These are phyloP conservation scores for Anguilla anguilla DNA, from an alignment of 2,797 vertebrate genomes.

Conservation along the genomic window DNA sequence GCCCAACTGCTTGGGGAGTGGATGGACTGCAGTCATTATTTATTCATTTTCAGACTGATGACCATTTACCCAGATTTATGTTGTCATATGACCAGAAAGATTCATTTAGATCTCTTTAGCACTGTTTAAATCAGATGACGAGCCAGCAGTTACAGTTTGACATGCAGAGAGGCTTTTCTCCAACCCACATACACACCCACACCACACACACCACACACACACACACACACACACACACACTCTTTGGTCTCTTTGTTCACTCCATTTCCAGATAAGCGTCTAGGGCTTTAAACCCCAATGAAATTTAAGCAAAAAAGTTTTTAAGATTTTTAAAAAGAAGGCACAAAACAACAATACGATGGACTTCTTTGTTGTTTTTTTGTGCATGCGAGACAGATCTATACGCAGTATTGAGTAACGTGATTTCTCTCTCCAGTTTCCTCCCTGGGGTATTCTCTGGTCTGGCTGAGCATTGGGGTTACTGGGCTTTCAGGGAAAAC, in stretches of 20 bases:
- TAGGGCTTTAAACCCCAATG: background rate
- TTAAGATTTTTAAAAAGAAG: background rate
- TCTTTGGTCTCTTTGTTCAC: background rate
- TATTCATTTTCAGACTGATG: background rate
- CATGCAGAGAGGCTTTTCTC: background rate
- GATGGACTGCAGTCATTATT: background rate
- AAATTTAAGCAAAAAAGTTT: background rate
- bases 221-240: background rate
- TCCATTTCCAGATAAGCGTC: background rate
- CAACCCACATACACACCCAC: background rate
- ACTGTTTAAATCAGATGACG: background rate
- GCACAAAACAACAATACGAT: background rate
- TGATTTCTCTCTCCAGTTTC: background rate
- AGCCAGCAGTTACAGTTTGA: background rate
- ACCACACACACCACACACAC: conserved; percentile 6
- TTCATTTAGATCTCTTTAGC: background rate
- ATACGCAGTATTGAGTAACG: conserved; percentile 10
- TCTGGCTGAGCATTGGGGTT: background rate
- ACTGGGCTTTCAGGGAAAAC: conserved; percentile 11
- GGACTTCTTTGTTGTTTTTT: background rate
- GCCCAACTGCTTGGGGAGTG: background rate
- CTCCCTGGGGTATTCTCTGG: background rate
- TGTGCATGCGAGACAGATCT: background rate
- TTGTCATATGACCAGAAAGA: background rate
- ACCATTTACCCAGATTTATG: conserved; percentile 10